Conservation (phyloP, 2,888 invertebrate species). For the Cremastobaeus sp. region DNA sequence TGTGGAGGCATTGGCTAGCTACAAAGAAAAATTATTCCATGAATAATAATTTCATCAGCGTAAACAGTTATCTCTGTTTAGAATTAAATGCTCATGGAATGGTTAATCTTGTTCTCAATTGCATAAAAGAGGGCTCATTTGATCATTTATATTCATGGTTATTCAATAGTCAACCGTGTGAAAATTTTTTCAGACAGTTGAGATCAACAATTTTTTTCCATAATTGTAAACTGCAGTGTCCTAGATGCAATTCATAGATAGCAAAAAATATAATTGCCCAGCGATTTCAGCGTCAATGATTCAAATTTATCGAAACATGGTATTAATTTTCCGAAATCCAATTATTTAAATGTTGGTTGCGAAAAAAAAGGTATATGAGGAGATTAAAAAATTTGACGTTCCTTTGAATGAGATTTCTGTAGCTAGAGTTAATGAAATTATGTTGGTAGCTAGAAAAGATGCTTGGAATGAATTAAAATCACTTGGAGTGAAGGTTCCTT, state of each 20-base stretch:
- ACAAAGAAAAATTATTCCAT: constrained; percentile 52
- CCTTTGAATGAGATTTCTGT: constrained; percentile 4
- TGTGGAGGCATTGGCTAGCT: constrained; percentile 61
- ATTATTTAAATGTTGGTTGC: constrained; percentile 10
- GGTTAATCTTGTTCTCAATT: constrained; percentile 12
- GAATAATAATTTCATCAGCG: constrained; percentile 61
- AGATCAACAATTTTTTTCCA: constrained; percentile 45
- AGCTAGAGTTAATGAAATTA: constrained; percentile 2
- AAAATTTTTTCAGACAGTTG: constrained; percentile 50
- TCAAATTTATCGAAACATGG: not conserved
- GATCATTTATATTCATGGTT: constrained; percentile 10
- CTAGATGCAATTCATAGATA: constrained; percentile 37
- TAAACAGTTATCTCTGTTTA: constrained; percentile 24
- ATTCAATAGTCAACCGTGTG: constrained; percentile 47
- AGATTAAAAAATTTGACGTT: constrained; percentile 4
- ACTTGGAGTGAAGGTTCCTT: not conserved
- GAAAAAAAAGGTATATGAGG: not conserved
- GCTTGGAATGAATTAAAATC: constrained; percentile 2
- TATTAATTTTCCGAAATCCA: constrained; percentile 9
- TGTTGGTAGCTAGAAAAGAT: constrained; percentile 1
- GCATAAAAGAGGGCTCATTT: constrained; percentile 4
- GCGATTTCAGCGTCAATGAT: constrained; percentile 21
- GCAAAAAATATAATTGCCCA: constrained; percentile 43
- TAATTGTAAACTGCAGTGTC: constrained; percentile 44
- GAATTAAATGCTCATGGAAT: constrained; percentile 36